These are phyloP conservation scores for Scyliorhinus canicula DNA, from an alignment of 2,797 vertebrate species.

Conservation along the genomic window DNA sequence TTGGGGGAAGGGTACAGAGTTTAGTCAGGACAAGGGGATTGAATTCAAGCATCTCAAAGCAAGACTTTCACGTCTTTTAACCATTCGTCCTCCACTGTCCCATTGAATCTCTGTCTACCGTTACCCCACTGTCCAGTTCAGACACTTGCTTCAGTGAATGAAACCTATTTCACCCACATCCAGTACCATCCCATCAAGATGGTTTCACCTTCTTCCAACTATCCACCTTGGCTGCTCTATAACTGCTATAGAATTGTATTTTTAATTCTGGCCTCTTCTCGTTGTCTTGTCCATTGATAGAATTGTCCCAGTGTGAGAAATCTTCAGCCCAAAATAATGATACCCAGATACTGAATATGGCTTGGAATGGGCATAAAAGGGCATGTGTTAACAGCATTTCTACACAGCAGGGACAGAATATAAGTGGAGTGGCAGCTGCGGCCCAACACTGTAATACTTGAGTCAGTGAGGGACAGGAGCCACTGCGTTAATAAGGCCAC, in stretches of 20 bases:
- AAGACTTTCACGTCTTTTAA: background rate
- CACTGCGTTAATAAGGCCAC: constrained; percentile 4
- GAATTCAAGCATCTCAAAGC: background rate
- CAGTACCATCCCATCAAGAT: background rate
- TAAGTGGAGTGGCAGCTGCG: background rate
- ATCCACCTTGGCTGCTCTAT: background rate
- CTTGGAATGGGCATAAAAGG: background rate
- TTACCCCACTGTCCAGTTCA: background rate
- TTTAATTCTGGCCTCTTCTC: background rate
- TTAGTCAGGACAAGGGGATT: background rate
- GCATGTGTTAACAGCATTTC: background rate
- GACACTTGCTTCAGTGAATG: background rate
- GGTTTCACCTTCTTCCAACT: background rate
- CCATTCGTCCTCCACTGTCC: no score
- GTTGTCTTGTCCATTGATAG: background rate
- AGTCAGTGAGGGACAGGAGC: constrained; percentile 12
- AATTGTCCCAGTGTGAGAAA: background rate
- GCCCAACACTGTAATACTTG: background rate
- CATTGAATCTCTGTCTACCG: background rate
- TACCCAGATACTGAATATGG: background rate
- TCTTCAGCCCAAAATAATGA: background rate
- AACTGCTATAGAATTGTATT: background rate
- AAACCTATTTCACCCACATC: background rate
- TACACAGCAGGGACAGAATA: background rate
- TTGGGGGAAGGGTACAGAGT: background rate